A percentile compares a stretch with the other conserved stretches of the same genome.
Evolutionary conservation across 2,113 vertebrate species (phyloP).

Genomic region (Ochotona princeps): DNA sequence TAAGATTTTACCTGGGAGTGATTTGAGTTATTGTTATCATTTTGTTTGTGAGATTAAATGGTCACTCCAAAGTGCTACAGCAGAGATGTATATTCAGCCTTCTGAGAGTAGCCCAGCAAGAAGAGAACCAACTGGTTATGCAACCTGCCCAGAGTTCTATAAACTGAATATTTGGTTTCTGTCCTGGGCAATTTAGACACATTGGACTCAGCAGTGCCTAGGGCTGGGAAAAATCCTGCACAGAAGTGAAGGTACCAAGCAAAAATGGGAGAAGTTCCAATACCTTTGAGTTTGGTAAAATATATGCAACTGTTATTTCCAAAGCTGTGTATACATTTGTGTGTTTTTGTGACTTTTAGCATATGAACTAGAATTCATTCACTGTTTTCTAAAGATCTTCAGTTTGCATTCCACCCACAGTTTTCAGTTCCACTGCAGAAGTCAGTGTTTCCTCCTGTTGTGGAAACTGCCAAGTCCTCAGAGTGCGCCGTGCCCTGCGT

Average conservation of each 20-base stretch:
- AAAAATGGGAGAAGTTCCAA: not conserved
- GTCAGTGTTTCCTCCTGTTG: not conserved
- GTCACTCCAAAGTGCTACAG: not conserved
- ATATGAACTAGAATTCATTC: not conserved
- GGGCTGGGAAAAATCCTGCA: not conserved
- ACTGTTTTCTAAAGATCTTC: slow-evolving; percentile 8
- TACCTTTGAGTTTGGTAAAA: not conserved
- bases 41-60: not conserved
- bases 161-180: slow-evolving; percentile 18
- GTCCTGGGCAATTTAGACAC: not conserved
- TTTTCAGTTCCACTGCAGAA: slow-evolving; percentile 35
- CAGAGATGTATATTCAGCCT: not conserved
- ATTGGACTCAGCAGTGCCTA: not conserved
- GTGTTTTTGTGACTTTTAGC: not conserved
- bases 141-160: not conserved
- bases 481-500: not conserved
- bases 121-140: not conserved
- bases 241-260: not conserved
- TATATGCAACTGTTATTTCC: slow-evolving; percentile 16
- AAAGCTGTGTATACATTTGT: not conserved
- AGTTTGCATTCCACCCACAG: not conserved
- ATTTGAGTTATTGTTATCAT: not conserved
- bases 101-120: not conserved
- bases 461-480: not conserved
- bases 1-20: not conserved